These are phyloP conservation scores for Intellagama lesueurii DNA, from an alignment of 2,797 vertebrate genomes.

Conservation along the genomic window DNA sequence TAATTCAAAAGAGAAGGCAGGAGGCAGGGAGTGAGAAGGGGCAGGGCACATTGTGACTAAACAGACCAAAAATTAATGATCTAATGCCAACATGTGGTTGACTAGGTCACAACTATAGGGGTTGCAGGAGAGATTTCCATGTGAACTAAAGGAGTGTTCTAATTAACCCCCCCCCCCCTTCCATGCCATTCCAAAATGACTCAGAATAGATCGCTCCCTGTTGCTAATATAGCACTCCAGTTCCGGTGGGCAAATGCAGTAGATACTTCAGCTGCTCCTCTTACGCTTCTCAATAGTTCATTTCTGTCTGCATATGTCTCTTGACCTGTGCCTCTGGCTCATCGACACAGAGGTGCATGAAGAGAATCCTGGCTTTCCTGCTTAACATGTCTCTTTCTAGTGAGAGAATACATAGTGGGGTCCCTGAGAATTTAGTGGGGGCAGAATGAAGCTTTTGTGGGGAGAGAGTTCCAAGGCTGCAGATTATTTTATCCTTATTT, in stretches of 20 bases:
- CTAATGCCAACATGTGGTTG: no score
- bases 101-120: no score
- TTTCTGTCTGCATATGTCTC: not conserved
- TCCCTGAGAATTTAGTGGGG: not conserved
- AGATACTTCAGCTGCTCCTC: not conserved
- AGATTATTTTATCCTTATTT: not conserved
- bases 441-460: not conserved
- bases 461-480: not conserved
- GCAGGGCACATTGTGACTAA: no score
- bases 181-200: no score
- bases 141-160: no score
- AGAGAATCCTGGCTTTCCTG: not conserved
- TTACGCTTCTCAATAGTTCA: not conserved
- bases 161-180: no score
- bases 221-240: no score
- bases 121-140: no score
- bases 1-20: no score
- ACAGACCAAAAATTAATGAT: no score
- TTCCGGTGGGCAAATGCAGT: not conserved
- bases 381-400: not conserved
- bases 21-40: no score
- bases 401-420: not conserved
- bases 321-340: not conserved
- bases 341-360: not conserved
- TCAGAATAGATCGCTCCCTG: no score